Evolutionary conservation across 53 echinoderm and acorn worm genomes (phyloP).

Genomic region (Stichopus horrens): DNA sequence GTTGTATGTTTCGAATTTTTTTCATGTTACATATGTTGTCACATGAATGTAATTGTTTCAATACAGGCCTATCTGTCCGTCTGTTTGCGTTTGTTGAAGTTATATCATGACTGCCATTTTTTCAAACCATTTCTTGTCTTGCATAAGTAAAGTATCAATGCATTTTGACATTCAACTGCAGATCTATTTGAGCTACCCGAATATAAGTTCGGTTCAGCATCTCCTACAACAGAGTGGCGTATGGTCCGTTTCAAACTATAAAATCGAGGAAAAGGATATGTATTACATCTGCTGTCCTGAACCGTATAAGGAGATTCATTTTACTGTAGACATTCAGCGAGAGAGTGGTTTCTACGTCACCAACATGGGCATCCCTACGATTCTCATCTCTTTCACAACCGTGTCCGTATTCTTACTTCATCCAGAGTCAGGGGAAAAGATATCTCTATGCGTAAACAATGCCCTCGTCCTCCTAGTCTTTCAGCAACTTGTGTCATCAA

Average conservation of each 20-base stretch:
- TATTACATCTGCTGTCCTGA: background rate
- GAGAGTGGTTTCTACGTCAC: background rate
- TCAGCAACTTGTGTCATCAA: conserved; percentile 55
- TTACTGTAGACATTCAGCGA: background rate
- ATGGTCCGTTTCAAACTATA: conserved; percentile 35
- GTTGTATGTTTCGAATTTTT: no score
- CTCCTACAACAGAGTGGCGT: conserved; percentile 53
- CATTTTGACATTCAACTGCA: no score
- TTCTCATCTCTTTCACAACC: no score
- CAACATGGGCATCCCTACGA: background rate
- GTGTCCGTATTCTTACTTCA: background rate
- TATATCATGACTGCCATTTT: no score
- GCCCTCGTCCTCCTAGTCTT: conserved; percentile 55
- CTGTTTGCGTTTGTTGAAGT: no score
- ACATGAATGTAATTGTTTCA: no score
- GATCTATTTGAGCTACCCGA: no score
- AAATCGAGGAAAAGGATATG: background rate
- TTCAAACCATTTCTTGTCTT: no score
- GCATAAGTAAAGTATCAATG: no score
- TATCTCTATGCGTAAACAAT: conserved; percentile 62
- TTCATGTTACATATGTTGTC: no score
- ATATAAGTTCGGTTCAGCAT: no score
- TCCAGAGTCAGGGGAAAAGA: conserved; percentile 65
- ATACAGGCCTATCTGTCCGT: no score
- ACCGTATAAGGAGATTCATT: background rate